These are phyloP conservation scores for Micrasema minimum DNA, from an alignment of 1,140 invertebrate species.

Conservation along the genomic window DNA sequence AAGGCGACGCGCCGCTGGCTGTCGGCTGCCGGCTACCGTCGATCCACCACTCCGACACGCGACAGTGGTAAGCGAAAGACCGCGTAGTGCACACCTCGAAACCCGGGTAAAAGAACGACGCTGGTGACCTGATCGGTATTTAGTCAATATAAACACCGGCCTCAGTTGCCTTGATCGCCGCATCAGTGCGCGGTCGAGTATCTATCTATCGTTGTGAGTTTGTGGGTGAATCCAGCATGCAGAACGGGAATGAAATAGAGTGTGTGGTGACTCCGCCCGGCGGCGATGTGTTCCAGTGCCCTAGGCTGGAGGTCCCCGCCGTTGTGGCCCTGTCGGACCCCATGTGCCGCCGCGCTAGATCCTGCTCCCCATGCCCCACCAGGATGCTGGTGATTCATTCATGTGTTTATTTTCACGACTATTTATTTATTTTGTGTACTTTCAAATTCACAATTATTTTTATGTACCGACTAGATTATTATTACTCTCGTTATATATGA, in stretches of 20 bases:
- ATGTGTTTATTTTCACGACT: too few relatives aligned
- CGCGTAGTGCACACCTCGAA: background rate
- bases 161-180: background rate
- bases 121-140: too few relatives aligned
- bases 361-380: slow-evolving; percentile 50
- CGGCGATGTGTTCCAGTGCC: slow-evolving; percentile 5
- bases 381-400: slow-evolving; percentile 49
- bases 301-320: slow-evolving; percentile 6
- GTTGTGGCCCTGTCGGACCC: slow-evolving; percentile 15
- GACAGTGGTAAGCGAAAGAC: background rate
- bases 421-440: too few relatives aligned
- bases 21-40: background rate
- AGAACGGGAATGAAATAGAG: slow-evolving; percentile 46
- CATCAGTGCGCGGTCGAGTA: slow-evolving; percentile 8
- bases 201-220: slow-evolving; percentile 1
- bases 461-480: too few relatives aligned
- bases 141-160: too few relatives aligned
- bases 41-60: background rate
- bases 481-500: too few relatives aligned
- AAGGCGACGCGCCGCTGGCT: slow-evolving; percentile 8
- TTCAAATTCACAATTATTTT: too few relatives aligned
- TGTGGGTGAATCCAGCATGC: slow-evolving; percentile 31
- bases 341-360: slow-evolving; percentile 43
- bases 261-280: slow-evolving; percentile 46
- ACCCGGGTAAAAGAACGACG: background rate